Evolutionary conservation across 2,797 vertebrate species (phyloP).

Genomic region (Melanotaenia parkinsoni): DNA sequence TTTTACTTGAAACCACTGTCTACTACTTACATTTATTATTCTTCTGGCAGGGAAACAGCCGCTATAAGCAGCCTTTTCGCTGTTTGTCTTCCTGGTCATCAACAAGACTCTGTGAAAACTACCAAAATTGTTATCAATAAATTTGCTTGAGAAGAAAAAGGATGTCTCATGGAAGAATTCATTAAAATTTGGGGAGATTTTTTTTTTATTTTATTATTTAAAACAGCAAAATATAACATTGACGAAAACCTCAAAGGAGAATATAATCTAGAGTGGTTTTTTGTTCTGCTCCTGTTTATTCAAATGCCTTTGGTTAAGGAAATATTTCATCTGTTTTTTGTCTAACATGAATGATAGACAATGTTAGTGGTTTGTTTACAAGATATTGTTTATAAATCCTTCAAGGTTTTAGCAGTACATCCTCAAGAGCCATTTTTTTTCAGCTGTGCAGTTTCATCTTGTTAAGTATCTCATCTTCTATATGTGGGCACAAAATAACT

Average conservation of each 20-base stretch:
- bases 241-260: background rate
- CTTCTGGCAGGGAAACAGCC: background rate
- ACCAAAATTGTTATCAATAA: background rate
- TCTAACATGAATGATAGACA: slow-evolving; percentile 11
- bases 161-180: background rate
- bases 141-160: background rate
- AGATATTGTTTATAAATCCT: slow-evolving; percentile 30
- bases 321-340: slow-evolving; percentile 16
- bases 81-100: background rate
- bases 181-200: background rate
- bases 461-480: slow-evolving; percentile 39
- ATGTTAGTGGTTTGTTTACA: slow-evolving; percentile 29
- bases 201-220: background rate
- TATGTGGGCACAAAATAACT: slow-evolving; percentile 45
- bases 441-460: slow-evolving; percentile 12
- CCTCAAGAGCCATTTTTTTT: slow-evolving; percentile 31
- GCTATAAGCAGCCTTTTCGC: background rate
- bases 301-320: background rate
- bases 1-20: slow-evolving; percentile 26
- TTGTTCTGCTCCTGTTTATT: background rate
- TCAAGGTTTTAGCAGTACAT: slow-evolving; percentile 30
- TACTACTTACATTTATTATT: slow-evolving; percentile 21
- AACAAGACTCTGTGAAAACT: background rate
- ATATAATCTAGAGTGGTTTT: background rate
- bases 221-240: background rate